phyloP scores from a whole-genome alignment of 2,113 vertebrate genomes.

The Neodontobutis hainanensis region DNA sequence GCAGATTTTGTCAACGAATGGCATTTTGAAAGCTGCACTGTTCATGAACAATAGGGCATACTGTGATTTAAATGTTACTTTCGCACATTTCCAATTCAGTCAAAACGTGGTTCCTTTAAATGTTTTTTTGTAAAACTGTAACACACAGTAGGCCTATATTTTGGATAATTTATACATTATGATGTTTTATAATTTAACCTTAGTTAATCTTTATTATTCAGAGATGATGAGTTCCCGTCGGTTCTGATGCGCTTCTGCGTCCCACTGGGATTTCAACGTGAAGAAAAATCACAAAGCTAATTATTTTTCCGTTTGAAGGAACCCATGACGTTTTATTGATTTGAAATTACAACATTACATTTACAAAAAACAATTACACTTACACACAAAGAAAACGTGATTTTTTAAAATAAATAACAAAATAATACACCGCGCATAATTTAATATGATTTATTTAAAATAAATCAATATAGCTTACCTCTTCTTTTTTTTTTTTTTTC shows the following conservation, averaged over 20 bases:
- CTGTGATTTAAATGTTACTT: too few species aligned
- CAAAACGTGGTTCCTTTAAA: too few species aligned
- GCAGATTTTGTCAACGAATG: conserved; percentile 31
- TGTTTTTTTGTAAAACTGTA: too few species aligned
- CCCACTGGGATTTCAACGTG: conserved; percentile 71
- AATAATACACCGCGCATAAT: too few species aligned
- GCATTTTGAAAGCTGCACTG: too few species aligned
- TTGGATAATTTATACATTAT: neutral
- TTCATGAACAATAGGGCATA: too few species aligned
- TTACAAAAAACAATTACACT: neutral
- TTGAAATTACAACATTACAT: conserved; percentile 73
- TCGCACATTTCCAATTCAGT: too few species aligned
- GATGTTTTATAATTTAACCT: conserved; percentile 27
- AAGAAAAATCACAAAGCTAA: conserved; percentile 73
- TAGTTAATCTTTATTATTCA: conserved; percentile 36
- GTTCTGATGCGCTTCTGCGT: conserved; percentile 50
- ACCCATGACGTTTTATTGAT: conserved; percentile 80
- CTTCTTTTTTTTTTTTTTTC: neutral
- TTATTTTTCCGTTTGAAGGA: conserved; percentile 88
- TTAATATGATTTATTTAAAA: too few species aligned
- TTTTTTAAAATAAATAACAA: too few species aligned
- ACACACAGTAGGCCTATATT: too few species aligned
- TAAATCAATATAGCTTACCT: too few species aligned
- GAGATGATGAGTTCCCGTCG: conserved; percentile 61
- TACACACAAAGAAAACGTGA: neutral